A percentile compares a stretch with the other conserved stretches of the same genome.
Conservation (phyloP, 35 echinoderm and acorn worm species). For the Ptychodera flava region DNA sequence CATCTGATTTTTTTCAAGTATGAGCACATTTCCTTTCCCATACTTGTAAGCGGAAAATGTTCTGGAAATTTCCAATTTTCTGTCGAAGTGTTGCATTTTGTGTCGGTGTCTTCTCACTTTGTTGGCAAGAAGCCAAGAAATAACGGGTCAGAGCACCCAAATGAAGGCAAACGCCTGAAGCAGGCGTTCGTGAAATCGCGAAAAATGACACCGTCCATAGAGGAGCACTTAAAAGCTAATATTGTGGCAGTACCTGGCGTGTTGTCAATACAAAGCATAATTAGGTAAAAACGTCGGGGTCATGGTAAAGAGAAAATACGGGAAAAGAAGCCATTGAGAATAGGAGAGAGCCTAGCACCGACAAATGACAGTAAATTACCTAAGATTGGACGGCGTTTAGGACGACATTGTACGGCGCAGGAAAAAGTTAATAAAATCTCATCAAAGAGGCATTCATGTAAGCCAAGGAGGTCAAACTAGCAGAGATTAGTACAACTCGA, state of each 20-base stretch:
- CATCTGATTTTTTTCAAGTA: not conserved
- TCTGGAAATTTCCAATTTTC: slow-evolving; percentile 1
- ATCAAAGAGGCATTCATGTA: not conserved
- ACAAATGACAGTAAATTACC: not conserved
- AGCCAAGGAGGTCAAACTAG: no score
- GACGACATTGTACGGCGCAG: not conserved
- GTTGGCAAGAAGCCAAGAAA: not conserved
- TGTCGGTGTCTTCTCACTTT: not conserved
- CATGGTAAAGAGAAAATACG: not conserved
- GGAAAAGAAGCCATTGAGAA: not conserved
- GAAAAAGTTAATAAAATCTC: not conserved
- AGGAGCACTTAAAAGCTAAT: not conserved
- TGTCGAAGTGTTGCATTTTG: not conserved
- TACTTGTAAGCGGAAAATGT: not conserved
- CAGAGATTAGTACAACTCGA: no score
- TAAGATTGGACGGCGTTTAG: not conserved
- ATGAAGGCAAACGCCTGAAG: not conserved
- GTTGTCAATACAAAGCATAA: not conserved
- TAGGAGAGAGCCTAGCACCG: not conserved
- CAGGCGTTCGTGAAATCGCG: not conserved
- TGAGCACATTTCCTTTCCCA: not conserved
- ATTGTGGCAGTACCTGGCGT: not conserved
- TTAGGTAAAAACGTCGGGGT: not conserved
- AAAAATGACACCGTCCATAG: not conserved
- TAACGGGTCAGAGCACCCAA: not conserved